A percentile compares a stretch with the other conserved stretches of the same genome.
Evolutionary conservation across 2,113 vertebrate genomes (phyloP).

Genomic region (Podilymbus podiceps): DNA sequence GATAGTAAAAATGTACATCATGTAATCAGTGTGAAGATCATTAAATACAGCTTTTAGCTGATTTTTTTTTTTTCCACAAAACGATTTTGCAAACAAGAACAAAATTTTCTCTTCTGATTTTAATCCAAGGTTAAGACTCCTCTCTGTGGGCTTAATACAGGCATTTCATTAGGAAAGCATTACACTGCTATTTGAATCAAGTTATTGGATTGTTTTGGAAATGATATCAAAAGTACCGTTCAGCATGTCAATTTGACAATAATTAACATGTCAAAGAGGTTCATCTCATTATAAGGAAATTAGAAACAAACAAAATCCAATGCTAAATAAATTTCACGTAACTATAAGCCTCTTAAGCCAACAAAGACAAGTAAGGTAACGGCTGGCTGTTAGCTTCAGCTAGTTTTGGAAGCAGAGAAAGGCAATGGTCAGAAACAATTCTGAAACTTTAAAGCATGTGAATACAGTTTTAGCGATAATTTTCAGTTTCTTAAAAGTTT

Average conservation of each 20-base stretch:
- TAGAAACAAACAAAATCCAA: background rate
- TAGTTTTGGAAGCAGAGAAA: background rate
- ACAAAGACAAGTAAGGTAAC: background rate
- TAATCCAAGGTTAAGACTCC: slow-evolving; percentile 36
- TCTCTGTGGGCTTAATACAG: slow-evolving; percentile 34
- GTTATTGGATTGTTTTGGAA: slow-evolving; percentile 18
- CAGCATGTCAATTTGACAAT: background rate
- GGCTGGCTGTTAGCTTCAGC: background rate
- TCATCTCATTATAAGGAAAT: background rate
- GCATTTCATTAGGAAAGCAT: slow-evolving; percentile 35
- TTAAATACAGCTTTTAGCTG: background rate
- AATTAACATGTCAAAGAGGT: background rate
- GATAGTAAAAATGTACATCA: background rate
- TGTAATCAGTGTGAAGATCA: background rate
- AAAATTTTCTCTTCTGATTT: slow-evolving; percentile 5
- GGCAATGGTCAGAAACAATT: background rate
- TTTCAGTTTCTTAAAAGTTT: background rate
- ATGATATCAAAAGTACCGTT: background rate
- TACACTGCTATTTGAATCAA: background rate
- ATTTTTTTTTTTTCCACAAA: background rate
- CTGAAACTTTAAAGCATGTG: background rate
- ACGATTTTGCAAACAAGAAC: background rate
- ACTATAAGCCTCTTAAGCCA: background rate
- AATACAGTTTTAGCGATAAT: background rate
- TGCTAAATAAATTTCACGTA: background rate